Evolutionary conservation across 2,797 vertebrate genomes (phyloP), one percentile per base, ranked within the genome.

Genomic region (Chanos chanos): DNA sequence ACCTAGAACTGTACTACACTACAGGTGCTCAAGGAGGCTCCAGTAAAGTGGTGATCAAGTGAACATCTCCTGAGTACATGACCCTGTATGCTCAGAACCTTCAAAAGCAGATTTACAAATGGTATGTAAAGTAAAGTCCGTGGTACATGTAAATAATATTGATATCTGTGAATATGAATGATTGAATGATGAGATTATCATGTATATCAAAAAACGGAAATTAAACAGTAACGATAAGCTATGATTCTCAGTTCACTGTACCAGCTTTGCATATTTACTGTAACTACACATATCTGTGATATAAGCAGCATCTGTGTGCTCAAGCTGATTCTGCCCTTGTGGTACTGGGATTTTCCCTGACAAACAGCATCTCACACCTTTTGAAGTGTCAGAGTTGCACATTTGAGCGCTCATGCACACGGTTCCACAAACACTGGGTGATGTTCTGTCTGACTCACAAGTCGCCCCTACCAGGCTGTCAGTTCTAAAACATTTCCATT

Each of bases 401-500:
- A 28, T 7, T 40, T 6, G 53, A 62, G 36, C 36, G 45, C 48
- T 59, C 25, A 27, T 47, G 44, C 13, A 18, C 30, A 27, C 37
- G 36, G 21, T 60, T 45, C 22, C 30, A 59, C 36, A 36, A 37
- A 6, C 48, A 61, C 4, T 39, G 9, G 53, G 49, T 19, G 15
- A 30, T 15, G 45, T 63, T 73, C 24, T 27, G 58, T 58, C 50
- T 58, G 49, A 72, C 50, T 60, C 36, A 21, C 19, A 6, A 49
- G 63, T 36, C 57, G 56, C 58, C 40, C 59, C 33, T 51, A 30
- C 25, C 43, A 25, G 8, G 44, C 67, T 49, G 61, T 56, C 65
- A 73, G 27, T 15, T 21, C 39, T 8, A 36, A n/a, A 55, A 72
- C 40, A 64, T 64, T 66, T 66, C 51, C 27, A 65, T 65, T 40